phyloP scores from a whole-genome alignment of 2,888 invertebrate species.

The Dione vanillae region DNA sequence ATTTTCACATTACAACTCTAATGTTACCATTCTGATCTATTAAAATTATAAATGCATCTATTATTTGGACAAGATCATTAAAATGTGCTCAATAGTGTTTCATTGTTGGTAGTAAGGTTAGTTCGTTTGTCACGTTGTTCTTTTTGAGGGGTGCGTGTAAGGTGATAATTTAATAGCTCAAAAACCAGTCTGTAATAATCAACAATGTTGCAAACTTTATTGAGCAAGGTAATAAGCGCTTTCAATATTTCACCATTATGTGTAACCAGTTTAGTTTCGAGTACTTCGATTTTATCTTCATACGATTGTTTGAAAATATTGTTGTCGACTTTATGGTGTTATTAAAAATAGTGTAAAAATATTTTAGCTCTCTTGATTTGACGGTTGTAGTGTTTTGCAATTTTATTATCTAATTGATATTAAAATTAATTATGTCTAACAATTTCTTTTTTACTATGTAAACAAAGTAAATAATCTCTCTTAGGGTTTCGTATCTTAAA shows the following conservation, averaged over 20 bases:
- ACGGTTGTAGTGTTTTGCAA: conserved; percentile 16
- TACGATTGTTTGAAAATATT: conserved; percentile 44
- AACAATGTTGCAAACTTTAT: conserved; percentile 83
- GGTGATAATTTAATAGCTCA: conserved; percentile 56
- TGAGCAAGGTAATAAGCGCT: conserved; percentile 79
- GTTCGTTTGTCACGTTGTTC: conserved; percentile 62
- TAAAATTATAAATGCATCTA: conserved; percentile 73
- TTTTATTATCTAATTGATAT: background rate
- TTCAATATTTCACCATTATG: conserved; percentile 53
- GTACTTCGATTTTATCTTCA: conserved; percentile 46
- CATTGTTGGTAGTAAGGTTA: conserved; percentile 72
- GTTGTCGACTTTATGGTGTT: conserved; percentile 46
- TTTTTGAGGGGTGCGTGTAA: conserved; percentile 53
- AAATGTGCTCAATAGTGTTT: conserved; percentile 67
- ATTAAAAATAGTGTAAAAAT: conserved; percentile 45
- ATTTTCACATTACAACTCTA: conserved; percentile 53
- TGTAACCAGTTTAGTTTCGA: conserved; percentile 45
- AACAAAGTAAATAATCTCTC: too few species aligned
- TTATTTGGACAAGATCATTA: conserved; percentile 70
- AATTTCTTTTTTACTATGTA: background rate
- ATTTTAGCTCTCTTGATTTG: conserved; percentile 48
- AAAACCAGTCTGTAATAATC: conserved; percentile 71
- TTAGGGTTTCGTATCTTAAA: too few species aligned
- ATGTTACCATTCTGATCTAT: conserved; percentile 65
- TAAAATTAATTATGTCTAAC: background rate